These are phyloP conservation scores for Colletes gigas DNA, from an alignment of 1,140 invertebrate genomes.

Conservation along the genomic window DNA sequence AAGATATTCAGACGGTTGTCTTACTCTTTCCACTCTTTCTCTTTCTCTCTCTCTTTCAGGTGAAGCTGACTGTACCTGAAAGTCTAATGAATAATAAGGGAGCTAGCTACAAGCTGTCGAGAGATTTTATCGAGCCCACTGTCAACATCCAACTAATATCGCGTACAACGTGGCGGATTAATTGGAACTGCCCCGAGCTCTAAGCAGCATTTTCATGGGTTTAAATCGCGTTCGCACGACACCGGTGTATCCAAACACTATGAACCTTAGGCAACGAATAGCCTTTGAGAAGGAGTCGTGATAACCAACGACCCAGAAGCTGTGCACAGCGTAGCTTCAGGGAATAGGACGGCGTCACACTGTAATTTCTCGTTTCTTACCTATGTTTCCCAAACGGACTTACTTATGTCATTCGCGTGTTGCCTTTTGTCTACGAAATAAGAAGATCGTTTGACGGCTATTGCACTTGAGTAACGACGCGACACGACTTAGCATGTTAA, in stretches of 20 bases:
- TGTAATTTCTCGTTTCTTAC: slow-evolving; percentile 17
- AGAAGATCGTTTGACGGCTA: too few relatives aligned
- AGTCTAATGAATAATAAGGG: slow-evolving; percentile 77
- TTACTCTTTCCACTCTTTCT: background rate
- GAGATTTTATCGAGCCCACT: slow-evolving; percentile 77
- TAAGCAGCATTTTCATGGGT: slow-evolving; percentile 71
- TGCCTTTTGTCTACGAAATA: too few relatives aligned
- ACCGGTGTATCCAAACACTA: slow-evolving; percentile 28
- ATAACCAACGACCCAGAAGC: slow-evolving; percentile 17
- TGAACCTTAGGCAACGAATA: slow-evolving; percentile 3
- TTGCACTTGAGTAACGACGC: too few relatives aligned
- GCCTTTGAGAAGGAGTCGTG: slow-evolving; percentile 14
- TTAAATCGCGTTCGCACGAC: slow-evolving; percentile 70
- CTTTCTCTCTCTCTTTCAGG: slow-evolving; percentile 11
- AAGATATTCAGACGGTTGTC: slow-evolving; percentile 64
- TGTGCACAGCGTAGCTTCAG: slow-evolving; percentile 7
- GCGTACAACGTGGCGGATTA: slow-evolving; percentile 77
- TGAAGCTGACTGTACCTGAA: slow-evolving; percentile 63
- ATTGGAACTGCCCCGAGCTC: slow-evolving; percentile 71
- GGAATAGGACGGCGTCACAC: slow-evolving; percentile 34
- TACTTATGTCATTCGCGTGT: too few relatives aligned
- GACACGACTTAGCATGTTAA: too few relatives aligned
- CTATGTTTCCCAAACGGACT: background rate
- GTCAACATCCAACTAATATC: slow-evolving; percentile 80
- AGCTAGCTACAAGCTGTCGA: slow-evolving; percentile 61